These are phyloP conservation scores for Cephus cinctus DNA, from an alignment of 1,140 invertebrate species.

Conservation along the genomic window DNA sequence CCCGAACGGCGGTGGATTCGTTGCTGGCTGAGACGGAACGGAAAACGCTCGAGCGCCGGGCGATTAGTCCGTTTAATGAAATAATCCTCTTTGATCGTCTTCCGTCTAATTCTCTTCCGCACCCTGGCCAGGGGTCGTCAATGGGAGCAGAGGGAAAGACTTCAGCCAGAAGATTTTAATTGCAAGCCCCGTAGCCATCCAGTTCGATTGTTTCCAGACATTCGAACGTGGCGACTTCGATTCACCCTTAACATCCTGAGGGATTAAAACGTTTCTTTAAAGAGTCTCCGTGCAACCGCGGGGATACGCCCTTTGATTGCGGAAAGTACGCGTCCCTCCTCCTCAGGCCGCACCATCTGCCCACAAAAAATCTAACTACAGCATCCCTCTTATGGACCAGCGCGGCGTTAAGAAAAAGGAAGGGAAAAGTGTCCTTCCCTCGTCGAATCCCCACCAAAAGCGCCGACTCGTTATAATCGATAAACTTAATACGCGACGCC, in stretches of 20 bases:
- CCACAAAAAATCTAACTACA: conserved; percentile 7
- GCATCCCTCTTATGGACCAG: conserved; percentile 23
- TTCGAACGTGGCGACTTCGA: no score
- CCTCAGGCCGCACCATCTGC: conserved; percentile 13
- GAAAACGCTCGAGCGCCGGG: conserved; percentile 18
- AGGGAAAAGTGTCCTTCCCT: no score
- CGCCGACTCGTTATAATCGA: conserved; percentile 40
- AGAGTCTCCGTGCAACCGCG: conserved; percentile 17
- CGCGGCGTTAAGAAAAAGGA: no score
- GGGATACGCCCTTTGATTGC: conserved; percentile 34
- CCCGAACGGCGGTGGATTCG: conserved; percentile 4
- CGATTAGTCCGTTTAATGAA: conserved; percentile 54
- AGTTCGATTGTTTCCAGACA: no score
- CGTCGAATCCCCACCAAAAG: no score
- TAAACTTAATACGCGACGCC: conserved; percentile 35
- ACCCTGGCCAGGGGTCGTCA: conserved; percentile 35
- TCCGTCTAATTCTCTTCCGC: conserved; percentile 24
- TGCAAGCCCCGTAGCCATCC: conserved; percentile 38
- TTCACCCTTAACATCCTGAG: no score
- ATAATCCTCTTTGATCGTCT: conserved; percentile 52
- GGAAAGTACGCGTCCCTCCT: conserved; percentile 29
- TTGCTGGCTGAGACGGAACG: background rate
- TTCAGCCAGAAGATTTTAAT: conserved; percentile 55
- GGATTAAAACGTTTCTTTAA: conserved; percentile 12
- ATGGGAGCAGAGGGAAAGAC: conserved; percentile 50